Conservation (phyloP, 2,888 invertebrate genomes). For the Microctonus brassicae region DNA sequence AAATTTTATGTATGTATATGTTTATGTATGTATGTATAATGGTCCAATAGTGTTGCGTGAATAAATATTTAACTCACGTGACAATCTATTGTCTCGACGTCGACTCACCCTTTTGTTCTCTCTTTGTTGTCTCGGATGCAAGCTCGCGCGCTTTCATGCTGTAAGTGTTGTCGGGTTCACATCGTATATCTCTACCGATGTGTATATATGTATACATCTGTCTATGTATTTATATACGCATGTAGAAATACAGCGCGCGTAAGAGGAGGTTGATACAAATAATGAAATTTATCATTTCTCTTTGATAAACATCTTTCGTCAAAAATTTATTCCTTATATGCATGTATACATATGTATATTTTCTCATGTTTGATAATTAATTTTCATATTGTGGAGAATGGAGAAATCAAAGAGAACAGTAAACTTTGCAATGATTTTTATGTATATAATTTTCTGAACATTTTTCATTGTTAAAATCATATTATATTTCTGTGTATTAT, state of each 20-base stretch:
- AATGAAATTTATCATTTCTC: not conserved
- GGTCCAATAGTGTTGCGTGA: constrained; percentile 24
- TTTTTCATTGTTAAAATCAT: not conserved
- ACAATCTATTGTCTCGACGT: constrained; percentile 31
- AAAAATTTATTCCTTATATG: not conserved
- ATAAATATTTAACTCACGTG: constrained; percentile 33
- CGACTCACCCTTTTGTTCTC: constrained; percentile 27
- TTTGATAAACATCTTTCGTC: constrained; percentile 3
- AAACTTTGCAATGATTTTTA: not conserved
- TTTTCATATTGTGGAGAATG: not conserved
- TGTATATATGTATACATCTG: constrained; percentile 18
- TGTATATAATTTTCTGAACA: not conserved
- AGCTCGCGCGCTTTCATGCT: constrained; percentile 28
- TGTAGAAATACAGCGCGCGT: not conserved
- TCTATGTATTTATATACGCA: constrained; percentile 7
- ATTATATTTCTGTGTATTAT: not conserved
- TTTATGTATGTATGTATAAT: not conserved
- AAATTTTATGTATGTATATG: too few relatives aligned
- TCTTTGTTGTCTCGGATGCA: constrained; percentile 31
- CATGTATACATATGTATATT: not conserved
- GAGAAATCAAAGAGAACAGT: not conserved
- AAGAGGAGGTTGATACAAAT: constrained; percentile 6
- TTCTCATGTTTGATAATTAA: not conserved
- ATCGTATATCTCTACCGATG: not conserved
- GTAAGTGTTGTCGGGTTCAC: constrained; percentile 25